A percentile compares a stretch with the other conserved stretches of the same genome.
phyloP scores from a whole-genome alignment of 2,797 vertebrate species.

The Ctenopoma multispine region DNA sequence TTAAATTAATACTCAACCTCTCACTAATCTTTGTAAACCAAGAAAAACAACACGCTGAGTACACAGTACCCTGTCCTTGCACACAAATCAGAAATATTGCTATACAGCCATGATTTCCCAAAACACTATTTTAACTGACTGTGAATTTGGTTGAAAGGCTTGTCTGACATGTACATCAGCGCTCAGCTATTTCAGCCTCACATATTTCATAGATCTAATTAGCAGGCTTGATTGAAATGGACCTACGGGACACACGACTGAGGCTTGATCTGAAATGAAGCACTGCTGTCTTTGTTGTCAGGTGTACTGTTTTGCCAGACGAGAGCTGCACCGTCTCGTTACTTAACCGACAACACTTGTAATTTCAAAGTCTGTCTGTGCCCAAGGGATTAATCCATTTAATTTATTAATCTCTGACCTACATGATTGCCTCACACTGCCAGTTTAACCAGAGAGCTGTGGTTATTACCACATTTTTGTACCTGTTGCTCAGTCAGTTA shows the following conservation, averaged over 20 bases:
- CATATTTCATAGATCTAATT: conserved; percentile 43
- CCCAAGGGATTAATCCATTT: conserved; percentile 59
- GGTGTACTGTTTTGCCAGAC: conserved; percentile 33
- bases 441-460: conserved; percentile 57
- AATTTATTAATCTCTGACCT: conserved; percentile 60
- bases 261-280: conserved; percentile 32
- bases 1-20: neutral
- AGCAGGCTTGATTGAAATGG: conserved; percentile 49
- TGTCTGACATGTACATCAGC: conserved; percentile 50
- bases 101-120: conserved; percentile 59
- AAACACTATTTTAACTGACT: conserved; percentile 24
- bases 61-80: neutral
- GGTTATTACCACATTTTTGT: conserved; percentile 47
- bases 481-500: conserved; percentile 65
- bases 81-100: conserved; percentile 14
- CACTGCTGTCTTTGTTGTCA: conserved; percentile 22
- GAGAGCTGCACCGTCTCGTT: conserved; percentile 34
- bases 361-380: conserved; percentile 57
- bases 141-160: conserved; percentile 38
- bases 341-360: conserved; percentile 51
- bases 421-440: conserved; percentile 53
- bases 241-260: conserved; percentile 37
- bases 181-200: conserved; percentile 39
- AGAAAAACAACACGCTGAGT: neutral
- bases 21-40: neutral